Evolutionary conservation across 2,113 vertebrate genomes (phyloP).

Genomic region (Uria aalge): DNA sequence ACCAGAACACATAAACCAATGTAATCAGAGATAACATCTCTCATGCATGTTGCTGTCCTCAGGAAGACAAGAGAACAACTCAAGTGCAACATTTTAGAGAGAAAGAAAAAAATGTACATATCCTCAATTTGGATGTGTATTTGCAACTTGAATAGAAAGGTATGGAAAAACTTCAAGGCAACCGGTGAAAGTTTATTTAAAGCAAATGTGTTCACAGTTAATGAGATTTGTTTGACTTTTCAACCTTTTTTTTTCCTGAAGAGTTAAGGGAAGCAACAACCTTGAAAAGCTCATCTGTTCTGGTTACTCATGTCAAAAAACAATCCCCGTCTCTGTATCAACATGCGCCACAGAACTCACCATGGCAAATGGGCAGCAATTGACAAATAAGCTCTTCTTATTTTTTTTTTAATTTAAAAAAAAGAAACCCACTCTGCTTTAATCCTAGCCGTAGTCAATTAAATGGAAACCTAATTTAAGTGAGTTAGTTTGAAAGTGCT

Average conservation of each 20-base stretch:
- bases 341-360: not conserved
- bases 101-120: not conserved
- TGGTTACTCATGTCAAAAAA: slow-evolving; percentile 46
- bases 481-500: not conserved
- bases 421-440: not conserved
- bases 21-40: not conserved
- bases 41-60: not conserved
- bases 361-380: not conserved
- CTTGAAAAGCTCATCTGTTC: slow-evolving; percentile 73
- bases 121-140: not conserved
- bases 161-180: slow-evolving; percentile 46
- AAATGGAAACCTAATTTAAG: slow-evolving; percentile 31
- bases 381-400: not conserved
- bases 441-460: slow-evolving; percentile 1
- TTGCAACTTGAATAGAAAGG: not conserved
- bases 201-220: slow-evolving; percentile 49
- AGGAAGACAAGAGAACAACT: not conserved
- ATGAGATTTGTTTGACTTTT: slow-evolving; percentile 61
- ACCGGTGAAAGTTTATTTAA: slow-evolving; percentile 45
- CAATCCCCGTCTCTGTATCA: slow-evolving; percentile 8
- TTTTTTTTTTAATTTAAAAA: not conserved
- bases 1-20: not conserved
- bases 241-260: slow-evolving; percentile 10
- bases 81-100: not conserved
- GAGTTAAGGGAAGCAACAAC: slow-evolving; percentile 52